Base-by-base conservation (phyloP, 2,797 vertebrate species). In the Myotis planiceps region DNA sequence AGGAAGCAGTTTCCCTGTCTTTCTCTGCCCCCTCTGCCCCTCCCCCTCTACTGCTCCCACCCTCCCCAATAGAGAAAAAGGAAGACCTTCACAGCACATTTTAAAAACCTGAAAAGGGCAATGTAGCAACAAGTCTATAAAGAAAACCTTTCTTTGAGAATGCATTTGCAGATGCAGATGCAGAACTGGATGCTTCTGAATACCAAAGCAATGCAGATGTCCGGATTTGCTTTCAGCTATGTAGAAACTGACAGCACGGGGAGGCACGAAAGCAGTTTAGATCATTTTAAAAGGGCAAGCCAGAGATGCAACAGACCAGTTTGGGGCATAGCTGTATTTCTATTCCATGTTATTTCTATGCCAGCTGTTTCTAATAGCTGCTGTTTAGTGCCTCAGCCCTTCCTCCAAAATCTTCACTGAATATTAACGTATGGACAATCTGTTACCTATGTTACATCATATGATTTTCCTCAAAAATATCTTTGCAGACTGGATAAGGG, bases 111-210 rank as follows among this genome's bases (percentile, higher is more conserved):
- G 37, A 71, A 87, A 86, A 25, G 16, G 39, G 58, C n/a, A 66
- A 47, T 23, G 42, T 15, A 49, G 27, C 3, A 71, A 82, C 27
- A 3, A 12, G 60, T 66, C 55, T 86, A 21, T n/a, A 60, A 34
- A 81, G 55, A 49, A 78, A 92, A 34, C 65, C 47, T 80, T 29
- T 68, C 37, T 34, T 80, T 93, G 71, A 94, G 60, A 89, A 89
- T 45, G 15, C 7, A 94, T 88, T 93, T 83, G 34, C 42, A 72
- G n/a, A 12, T 10, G n/a, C 10, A 79, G 69, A 72, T 78, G 45
- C 8, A 63, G 37, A 78, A 66, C 51, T 72, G 72, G n/a, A 65
- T 79, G 74, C n/a, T 85, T 76, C 32, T 49, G 63, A 91, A 86
- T 76, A 66, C 12, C 12, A 74, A 85, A 85, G 42, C 16, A 76